Percentiles rank a stretch among this genome's conserved stretches.
Conservation (phyloP, 2,113 vertebrate species). For the Catharus minimus region DNA sequence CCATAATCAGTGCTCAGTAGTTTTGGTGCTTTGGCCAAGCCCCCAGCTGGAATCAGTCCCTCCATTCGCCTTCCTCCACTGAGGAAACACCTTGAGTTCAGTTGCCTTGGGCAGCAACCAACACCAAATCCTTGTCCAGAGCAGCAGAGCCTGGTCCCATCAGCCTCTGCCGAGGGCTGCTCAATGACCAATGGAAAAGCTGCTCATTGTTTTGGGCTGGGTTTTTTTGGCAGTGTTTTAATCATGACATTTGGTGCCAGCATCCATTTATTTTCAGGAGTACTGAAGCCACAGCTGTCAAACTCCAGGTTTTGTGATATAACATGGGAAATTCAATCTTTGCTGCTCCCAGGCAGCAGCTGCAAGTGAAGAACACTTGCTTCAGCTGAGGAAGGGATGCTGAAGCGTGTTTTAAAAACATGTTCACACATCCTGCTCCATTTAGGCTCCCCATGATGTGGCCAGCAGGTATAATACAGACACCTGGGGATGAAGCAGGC, state of each 20-base stretch:
- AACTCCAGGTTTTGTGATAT: slow-evolving; percentile 6
- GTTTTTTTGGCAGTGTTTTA: not conserved
- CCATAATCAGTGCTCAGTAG: not conserved
- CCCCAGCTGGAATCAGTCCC: not conserved
- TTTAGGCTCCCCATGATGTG: not conserved
- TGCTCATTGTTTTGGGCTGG: not conserved
- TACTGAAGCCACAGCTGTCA: slow-evolving; percentile 8
- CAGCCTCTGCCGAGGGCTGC: not conserved
- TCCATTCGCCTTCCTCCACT: not conserved
- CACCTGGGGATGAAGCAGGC: not conserved
- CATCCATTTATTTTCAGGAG: not conserved
- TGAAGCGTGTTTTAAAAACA: not conserved
- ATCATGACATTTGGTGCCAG: slow-evolving; percentile 5
- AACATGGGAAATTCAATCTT: not conserved
- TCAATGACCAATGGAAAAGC: not conserved
- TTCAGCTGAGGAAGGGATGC: not conserved
- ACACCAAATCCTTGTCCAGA: not conserved
- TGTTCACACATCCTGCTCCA: not conserved
- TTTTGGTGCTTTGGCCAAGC: not conserved
- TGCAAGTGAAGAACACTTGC: not conserved
- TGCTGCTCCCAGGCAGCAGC: not conserved
- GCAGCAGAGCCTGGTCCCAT: not conserved
- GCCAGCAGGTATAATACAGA: not conserved
- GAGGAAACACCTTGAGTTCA: not conserved
- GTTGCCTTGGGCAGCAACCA: not conserved